Percentiles rank a stretch among this genome's conserved stretches.
These are phyloP conservation scores for Scaptomyza flava DNA, from an alignment of 2,888 invertebrate genomes.

Conservation along the genomic window DNA sequence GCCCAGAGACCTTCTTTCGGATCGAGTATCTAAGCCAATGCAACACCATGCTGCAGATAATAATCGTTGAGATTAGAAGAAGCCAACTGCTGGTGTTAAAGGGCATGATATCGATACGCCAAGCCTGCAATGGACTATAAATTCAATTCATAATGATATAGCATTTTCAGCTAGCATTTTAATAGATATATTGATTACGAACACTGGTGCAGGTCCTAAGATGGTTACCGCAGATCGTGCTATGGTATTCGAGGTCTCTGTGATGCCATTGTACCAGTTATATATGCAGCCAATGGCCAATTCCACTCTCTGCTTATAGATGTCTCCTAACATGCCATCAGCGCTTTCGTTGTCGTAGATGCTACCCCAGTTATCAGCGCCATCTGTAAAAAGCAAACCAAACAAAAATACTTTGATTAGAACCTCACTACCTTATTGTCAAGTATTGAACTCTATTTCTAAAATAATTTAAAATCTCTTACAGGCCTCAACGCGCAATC, in stretches of 20 bases:
- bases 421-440: too few species aligned
- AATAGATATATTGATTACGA: slow-evolving; percentile 11
- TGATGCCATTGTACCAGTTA: slow-evolving; percentile 82
- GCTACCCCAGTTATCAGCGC: slow-evolving; percentile 82
- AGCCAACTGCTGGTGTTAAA: slow-evolving; percentile 75
- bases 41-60: slow-evolving; percentile 67
- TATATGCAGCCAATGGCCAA: slow-evolving; percentile 83
- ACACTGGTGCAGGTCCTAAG: slow-evolving; percentile 82
- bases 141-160: not conserved
- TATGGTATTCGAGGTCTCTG: slow-evolving; percentile 80
- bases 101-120: slow-evolving; percentile 80
- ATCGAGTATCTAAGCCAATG: slow-evolving; percentile 66
- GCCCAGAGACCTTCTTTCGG: slow-evolving; percentile 34
- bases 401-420: too few species aligned
- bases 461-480: slow-evolving; percentile 43
- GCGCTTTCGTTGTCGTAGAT: slow-evolving; percentile 80
- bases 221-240: slow-evolving; percentile 82
- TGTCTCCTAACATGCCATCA: slow-evolving; percentile 81
- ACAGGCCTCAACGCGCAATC: slow-evolving; percentile 79
- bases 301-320: slow-evolving; percentile 80
- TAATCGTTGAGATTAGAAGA: slow-evolving; percentile 62
- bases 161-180: fast-evolving
- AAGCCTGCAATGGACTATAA: slow-evolving; percentile 76
- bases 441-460: not conserved
- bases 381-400: slow-evolving; percentile 60